These are phyloP conservation scores for Magallana ariakensis DNA, from an alignment of 1,140 invertebrate species.

Conservation along the genomic window DNA sequence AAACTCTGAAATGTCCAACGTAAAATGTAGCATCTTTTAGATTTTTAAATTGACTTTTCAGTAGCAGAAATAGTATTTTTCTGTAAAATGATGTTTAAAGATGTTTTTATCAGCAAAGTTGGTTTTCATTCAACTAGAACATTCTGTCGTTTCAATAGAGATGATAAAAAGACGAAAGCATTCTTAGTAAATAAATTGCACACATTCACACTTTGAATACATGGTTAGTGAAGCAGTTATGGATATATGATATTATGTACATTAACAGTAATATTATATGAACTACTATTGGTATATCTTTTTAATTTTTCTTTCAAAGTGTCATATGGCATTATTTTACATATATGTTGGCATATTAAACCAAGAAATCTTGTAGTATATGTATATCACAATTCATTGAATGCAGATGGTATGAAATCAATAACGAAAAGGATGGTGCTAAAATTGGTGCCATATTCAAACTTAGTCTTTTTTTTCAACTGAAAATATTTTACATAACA, in stretches of 20 bases:
- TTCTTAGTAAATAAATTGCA: constrained; percentile 24
- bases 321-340: neutral
- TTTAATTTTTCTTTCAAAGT: neutral
- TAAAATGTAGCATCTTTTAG: no score
- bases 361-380: neutral
- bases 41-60: no score
- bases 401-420: neutral
- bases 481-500: neutral
- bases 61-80: no score
- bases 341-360: neutral
- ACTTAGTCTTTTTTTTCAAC: neutral
- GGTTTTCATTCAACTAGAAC: no score
- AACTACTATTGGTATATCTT: neutral
- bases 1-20: no score
- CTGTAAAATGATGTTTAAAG: no score
- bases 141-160: neutral
- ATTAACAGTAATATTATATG: constrained; percentile 1
- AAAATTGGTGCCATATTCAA: no score
- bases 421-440: no score
- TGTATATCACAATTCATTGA: neutral
- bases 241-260: neutral
- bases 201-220: constrained; percentile 20
- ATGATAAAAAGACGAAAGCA: neutral
- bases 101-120: no score
- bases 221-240: constrained; percentile 21